Conservation (phyloP, 2,113 vertebrate species). For the Entelurus aequoreus region DNA sequence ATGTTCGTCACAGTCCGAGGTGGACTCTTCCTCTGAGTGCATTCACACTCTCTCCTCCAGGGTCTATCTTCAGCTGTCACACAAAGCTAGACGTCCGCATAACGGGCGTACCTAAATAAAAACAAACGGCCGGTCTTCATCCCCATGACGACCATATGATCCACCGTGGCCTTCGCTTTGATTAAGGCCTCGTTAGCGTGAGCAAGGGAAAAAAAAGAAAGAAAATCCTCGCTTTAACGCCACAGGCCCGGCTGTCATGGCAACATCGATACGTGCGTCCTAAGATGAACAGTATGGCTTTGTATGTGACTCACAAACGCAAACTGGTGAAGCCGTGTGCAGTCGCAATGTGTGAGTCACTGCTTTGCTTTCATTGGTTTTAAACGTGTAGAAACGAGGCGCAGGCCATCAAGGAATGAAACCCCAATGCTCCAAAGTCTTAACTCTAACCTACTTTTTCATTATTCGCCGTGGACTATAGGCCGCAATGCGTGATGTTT, state of each 20-base stretch:
- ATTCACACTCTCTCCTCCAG: neutral
- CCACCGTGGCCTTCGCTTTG: neutral
- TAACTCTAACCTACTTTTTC: no score
- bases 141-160: slow-evolving; percentile 6
- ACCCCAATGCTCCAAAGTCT: no score
- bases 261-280: neutral
- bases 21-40: neutral
- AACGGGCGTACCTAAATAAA: neutral
- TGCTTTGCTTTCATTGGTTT: neutral
- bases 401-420: no score
- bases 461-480: neutral
- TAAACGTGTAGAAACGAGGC: no score
- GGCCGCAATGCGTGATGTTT: no score
- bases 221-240: neutral
- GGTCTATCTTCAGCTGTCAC: neutral
- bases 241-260: neutral
- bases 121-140: neutral
- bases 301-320: neutral
- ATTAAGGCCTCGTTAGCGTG: neutral
- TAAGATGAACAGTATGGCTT: neutral
- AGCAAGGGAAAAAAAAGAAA: neutral
- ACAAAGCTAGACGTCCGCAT: neutral
- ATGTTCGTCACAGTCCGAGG: neutral
- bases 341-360: neutral
- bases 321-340: neutral